Conservation (phyloP, 2,888 invertebrate species). For the Drosophila multiciliata region DNA sequence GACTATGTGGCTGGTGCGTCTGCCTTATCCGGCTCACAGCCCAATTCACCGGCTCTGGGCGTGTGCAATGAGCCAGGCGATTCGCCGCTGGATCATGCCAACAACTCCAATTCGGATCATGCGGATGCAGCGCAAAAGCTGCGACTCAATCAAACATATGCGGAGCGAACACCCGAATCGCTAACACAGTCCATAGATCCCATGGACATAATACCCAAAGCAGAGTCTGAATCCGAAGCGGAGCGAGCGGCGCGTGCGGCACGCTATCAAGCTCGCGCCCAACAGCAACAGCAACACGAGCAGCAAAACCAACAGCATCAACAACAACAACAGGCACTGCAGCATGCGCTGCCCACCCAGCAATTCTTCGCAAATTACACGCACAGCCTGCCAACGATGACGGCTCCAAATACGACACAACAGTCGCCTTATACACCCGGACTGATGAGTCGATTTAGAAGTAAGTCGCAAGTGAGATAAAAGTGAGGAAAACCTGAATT, state of each 20-base stretch:
- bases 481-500: neutral
- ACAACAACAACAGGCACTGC: conserved; percentile 55
- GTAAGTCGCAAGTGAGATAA: conserved; percentile 48
- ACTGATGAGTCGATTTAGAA: conserved; percentile 78
- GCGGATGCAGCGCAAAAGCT: conserved; percentile 61
- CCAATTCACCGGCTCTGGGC: conserved; percentile 63
- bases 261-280: conserved; percentile 63
- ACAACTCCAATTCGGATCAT: conserved; percentile 68
- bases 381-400: conserved; percentile 64
- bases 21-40: conserved; percentile 45
- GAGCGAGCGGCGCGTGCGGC: conserved; percentile 62
- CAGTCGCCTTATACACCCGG: conserved; percentile 77
- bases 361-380: conserved; percentile 69
- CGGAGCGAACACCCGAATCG: conserved; percentile 75
- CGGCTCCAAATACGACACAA: conserved; percentile 64
- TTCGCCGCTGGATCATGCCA: conserved; percentile 71
- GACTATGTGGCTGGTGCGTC: conserved; percentile 52
- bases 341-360: conserved; percentile 60
- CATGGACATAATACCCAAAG: conserved; percentile 82
- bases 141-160: conserved; percentile 55
- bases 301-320: conserved; percentile 60
- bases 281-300: conserved; percentile 63
- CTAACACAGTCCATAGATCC: conserved; percentile 82
- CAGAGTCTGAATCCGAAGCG: conserved; percentile 72
- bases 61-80: conserved; percentile 59